These are phyloP conservation scores for Scaptomyza pallida DNA, from an alignment of 1,140 invertebrate species.

Conservation along the genomic window DNA sequence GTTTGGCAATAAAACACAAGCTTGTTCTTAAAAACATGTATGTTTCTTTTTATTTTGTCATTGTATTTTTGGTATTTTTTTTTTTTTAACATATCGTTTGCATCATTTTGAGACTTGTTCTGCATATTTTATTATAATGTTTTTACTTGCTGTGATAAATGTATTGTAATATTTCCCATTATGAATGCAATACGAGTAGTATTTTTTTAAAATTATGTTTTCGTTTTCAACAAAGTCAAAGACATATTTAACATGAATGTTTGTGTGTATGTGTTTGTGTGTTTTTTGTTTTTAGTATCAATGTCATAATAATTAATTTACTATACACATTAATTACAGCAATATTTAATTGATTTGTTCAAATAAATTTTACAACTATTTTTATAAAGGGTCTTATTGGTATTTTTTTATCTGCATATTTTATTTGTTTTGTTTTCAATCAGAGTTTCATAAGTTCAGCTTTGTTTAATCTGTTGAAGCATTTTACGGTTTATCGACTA, in stretches of 20 bases:
- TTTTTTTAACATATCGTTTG: constrained; percentile 27
- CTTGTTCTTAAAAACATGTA: constrained; percentile 46
- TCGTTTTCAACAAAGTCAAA: constrained; percentile 41
- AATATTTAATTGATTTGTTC: constrained; percentile 56
- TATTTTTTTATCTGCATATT: constrained; percentile 2
- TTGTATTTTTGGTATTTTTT: constrained; percentile 9
- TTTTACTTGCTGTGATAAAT: constrained; percentile 29
- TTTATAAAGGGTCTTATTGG: constrained; percentile 5
- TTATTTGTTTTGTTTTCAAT: constrained; percentile 16
- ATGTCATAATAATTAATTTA: constrained; percentile 53
- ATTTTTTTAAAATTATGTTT: constrained; percentile 12
- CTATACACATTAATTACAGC: constrained; percentile 60
- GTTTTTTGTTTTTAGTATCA: constrained; percentile 44
- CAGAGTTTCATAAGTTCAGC: constrained; percentile 61
- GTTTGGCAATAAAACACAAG: constrained; percentile 11
- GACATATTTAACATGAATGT: constrained; percentile 39
- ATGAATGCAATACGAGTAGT: constrained; percentile 46
- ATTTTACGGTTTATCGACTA: constrained; percentile 44
- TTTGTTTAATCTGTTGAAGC: constrained; percentile 27
- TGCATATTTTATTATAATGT: constrained; percentile 24
- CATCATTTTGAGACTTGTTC: constrained; percentile 26
- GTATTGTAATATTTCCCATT: constrained; percentile 27
- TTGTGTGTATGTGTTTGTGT: constrained; percentile 21
- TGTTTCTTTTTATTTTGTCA: constrained; percentile 34
- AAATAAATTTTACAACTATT: constrained; percentile 66